Base-by-base conservation (phyloP, 2,888 invertebrate species). In the Drosophila buzzatii region DNA sequence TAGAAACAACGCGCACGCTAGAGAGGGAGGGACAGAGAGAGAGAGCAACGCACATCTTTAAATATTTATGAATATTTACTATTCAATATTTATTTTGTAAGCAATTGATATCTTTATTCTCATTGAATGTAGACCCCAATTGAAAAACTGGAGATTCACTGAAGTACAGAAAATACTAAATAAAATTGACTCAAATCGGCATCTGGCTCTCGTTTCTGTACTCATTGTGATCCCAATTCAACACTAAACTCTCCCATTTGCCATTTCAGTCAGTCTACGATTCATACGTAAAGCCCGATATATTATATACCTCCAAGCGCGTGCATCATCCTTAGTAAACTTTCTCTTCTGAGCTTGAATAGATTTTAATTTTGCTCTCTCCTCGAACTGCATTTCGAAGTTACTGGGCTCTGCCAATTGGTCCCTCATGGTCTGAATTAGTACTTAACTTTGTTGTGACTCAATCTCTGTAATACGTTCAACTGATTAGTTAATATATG, bases 281-380 rank as follows among this genome's bases (percentile, higher is more conserved):
- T 74, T 61, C 57, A 35, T 10, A 6, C 6, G 10, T 2, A 73
- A 69, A 6, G 69, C 42, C 33, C 6, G 35, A 1, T 23, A 23
- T 0, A 73, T 8, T n/a, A 35, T 35, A 4, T 51, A 55, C 4
- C 20, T 58, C 57, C 75, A 73, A 3, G 47, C 8, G 0, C n/a
- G 35, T 3, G 47, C 53, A 0, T 9, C 23, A 10, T 2, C 49
- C 3, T 12, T 41, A 1, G 75, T 27, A 18, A 73, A 20, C 1
- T 37, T 8, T 6, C 23, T 37, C 14, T 2, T 23, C 14, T 14
- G 33, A 8, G 3, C 14, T 8, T 7, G 51, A 18, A 3, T 35
- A 5, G 52, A 23, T 9, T 37, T 37, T 6, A 16, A 35, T 9
- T 37, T 12, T 14, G 16, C 20, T 20, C 0, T 37, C 8, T 52